These are phyloP conservation scores for Rhagonycha lutea DNA, from an alignment of 2,888 invertebrate species.

Conservation along the genomic window DNA sequence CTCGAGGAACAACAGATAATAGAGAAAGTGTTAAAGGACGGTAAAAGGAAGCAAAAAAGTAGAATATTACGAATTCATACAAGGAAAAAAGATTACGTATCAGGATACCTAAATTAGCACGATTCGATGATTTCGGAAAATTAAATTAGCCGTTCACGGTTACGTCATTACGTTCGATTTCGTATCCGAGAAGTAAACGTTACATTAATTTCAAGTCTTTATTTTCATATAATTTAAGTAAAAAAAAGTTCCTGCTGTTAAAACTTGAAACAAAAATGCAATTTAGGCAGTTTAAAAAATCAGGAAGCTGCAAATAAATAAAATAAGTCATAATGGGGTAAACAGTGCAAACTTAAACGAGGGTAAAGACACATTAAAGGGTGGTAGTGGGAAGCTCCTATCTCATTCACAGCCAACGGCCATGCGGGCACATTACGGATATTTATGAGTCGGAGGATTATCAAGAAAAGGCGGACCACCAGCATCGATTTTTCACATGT, in stretches of 20 bases:
- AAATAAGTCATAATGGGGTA: slow-evolving; percentile 33
- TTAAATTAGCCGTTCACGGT: neutral
- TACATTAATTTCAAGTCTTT: neutral
- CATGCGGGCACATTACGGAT: slow-evolving; percentile 54
- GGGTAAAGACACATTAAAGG: slow-evolving; percentile 36
- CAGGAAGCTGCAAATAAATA: slow-evolving; percentile 14
- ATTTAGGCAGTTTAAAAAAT: slow-evolving; percentile 8
- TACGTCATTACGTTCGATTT: neutral
- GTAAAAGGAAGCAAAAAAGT: neutral
- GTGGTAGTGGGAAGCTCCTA: slow-evolving; percentile 39
- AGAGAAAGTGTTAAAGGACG: neutral
- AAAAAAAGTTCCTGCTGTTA: neutral
- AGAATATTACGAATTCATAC: neutral
- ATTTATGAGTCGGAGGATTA: slow-evolving; percentile 54
- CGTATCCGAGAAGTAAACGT: neutral
- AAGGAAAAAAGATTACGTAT: neutral
- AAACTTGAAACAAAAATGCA: neutral
- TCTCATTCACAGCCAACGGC: slow-evolving; percentile 56
- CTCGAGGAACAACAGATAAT: neutral
- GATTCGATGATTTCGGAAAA: neutral
- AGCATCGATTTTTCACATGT: slow-evolving; percentile 55
- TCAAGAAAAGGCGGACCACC: slow-evolving; percentile 54
- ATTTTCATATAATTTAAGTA: neutral
- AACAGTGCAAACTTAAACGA: slow-evolving; percentile 34
- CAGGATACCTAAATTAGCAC: neutral